phyloP scores from a whole-genome alignment of 2,113 vertebrate species.

The Gopherus evgoodei region DNA sequence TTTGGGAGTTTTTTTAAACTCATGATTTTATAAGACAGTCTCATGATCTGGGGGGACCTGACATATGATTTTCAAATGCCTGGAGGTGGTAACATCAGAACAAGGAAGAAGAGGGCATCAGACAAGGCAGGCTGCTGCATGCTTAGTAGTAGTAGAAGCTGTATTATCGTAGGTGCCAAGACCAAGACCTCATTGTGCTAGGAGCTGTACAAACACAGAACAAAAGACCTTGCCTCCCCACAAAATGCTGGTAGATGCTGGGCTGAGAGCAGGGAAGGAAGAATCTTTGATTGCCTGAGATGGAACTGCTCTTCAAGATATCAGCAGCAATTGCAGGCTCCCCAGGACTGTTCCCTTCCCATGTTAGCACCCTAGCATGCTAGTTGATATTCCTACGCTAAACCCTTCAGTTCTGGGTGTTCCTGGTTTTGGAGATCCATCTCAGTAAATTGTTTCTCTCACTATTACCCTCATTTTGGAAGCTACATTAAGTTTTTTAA shows the following conservation, averaged over 20 bases:
- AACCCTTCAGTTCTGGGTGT: not conserved
- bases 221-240: too few species aligned
- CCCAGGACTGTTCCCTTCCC: fast-evolving
- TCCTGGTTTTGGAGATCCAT: not conserved
- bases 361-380: not conserved
- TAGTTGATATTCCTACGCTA: not conserved
- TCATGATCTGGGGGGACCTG: not conserved
- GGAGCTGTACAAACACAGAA: too few species aligned
- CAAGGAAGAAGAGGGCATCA: not conserved
- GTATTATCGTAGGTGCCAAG: too few species aligned
- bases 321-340: not conserved
- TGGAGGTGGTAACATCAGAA: not conserved
- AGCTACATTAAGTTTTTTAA: not conserved
- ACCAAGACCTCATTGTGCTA: too few species aligned
- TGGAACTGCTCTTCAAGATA: not conserved
- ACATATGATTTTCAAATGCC: not conserved
- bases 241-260: not conserved
- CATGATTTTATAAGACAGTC: not conserved
- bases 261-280: not conserved
- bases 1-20: not conserved
- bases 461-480: not conserved
- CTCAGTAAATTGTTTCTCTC: not conserved
- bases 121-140: not conserved
- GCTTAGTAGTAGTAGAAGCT: too few species aligned
- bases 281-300: not conserved